Evolutionary conservation across 2,797 vertebrate genomes (phyloP).

Genomic region (Bovichtus diacanthus): DNA sequence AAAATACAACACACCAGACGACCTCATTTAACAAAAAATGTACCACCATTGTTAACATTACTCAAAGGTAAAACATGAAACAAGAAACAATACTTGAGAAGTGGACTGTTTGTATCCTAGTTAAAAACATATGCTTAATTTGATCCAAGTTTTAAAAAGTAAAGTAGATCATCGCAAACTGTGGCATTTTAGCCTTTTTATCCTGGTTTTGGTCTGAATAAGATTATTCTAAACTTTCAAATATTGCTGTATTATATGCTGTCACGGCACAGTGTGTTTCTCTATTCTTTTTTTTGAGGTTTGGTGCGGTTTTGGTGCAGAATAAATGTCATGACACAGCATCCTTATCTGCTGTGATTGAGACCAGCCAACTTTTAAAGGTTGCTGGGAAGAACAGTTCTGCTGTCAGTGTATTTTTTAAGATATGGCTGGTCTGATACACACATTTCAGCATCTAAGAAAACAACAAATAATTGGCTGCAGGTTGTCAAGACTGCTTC

Average conservation of each 20-base stretch:
- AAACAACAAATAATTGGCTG: not conserved
- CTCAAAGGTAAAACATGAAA: not conserved
- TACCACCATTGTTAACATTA: too few species aligned
- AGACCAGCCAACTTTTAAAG: slow-evolving; percentile 5
- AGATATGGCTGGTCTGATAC: not conserved
- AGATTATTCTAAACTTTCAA: not conserved
- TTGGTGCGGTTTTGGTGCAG: not conserved
- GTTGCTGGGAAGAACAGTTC: not conserved
- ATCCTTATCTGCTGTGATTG: not conserved
- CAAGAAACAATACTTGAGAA: not conserved
- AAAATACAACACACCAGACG: too few species aligned
- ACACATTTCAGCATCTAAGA: not conserved
- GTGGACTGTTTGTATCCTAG: not conserved
- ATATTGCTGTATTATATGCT: not conserved
- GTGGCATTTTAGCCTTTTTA: not conserved
- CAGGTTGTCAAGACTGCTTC: not conserved
- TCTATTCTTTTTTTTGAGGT: not conserved
- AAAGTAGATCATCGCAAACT: not conserved
- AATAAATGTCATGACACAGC: not conserved
- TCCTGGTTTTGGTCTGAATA: not conserved
- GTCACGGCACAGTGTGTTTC: not conserved
- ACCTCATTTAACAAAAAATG: too few species aligned
- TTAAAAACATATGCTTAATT: not conserved
- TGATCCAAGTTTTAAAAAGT: not conserved
- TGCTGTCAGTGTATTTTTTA: not conserved